Base-by-base conservation (phyloP, 1,140 invertebrate species). In the Drosophila pseudoananassae region DNA sequence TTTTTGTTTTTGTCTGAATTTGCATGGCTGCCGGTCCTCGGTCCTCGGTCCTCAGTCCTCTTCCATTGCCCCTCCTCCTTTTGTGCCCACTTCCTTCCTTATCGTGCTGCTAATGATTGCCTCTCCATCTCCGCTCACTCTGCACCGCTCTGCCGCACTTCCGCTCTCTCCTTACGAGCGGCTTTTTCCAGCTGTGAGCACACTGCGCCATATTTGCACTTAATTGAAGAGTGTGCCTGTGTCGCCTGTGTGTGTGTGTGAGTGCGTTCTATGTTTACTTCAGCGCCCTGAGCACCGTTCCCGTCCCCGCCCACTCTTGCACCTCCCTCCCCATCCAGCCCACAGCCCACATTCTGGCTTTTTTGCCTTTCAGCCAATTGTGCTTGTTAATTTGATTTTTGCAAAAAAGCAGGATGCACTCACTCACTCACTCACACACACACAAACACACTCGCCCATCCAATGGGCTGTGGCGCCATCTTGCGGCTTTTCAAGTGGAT, bases 301-400 rank as follows among this genome's bases (percentile, higher is more conserved):
- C 20, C 20, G 31, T 33, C 0, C 31, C 7, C 31, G n/a, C 46
- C 25, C 50, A 60, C 53, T 20, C 31, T 54, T 17, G 17, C 54
- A 7, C 43, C 15, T 17, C 27, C 3, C 4, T 25, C 3, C 12
- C 33, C 29, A 8, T 14, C 38, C 9, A 14, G 3, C 7, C 9
- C n/a, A n/a, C n/a, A 23, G n/a, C 23, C 33, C 38, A 8, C 50
- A 46, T 47, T 36, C 12, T 14, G 20, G 45, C 45, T 29, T 68
- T 27, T 46, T 68, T 75, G 72, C 79, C 65, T 82, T 78, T 61
- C 69, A 82, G 82, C 82, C 82, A 87, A 87, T 87, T 87, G 83
- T 87, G 78, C 78, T 78, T 87, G 82, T 88, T 87, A 87, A 87
- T 87, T 87, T 87, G 75, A 87, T 87, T 87, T 87, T 43, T 43